A percentile compares a stretch with the other conserved stretches of the same genome.
Evolutionary conservation across 2,888 invertebrate species (phyloP).

Genomic region (Leuctra nigra): DNA sequence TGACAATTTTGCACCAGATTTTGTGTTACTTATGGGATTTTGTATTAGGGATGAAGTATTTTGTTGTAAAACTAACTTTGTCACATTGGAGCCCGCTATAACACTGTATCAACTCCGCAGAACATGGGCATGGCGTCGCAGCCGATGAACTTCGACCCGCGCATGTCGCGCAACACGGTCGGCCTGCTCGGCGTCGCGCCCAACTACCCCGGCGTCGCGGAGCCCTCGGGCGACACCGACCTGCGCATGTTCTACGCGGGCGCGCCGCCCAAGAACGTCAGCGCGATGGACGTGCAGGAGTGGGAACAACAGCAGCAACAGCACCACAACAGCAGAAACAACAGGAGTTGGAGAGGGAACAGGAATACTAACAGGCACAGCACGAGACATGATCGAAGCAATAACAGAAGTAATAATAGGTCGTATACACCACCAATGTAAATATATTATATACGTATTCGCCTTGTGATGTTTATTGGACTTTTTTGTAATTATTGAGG

Average conservation of each 20-base stretch:
- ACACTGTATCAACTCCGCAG: too few species aligned
- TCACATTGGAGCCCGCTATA: too few species aligned
- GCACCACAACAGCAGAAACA: neutral
- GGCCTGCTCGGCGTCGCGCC: neutral
- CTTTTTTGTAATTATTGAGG: neutral
- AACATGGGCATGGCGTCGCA: neutral
- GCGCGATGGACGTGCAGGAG: neutral
- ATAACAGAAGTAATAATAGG: neutral
- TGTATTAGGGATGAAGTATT: too few species aligned
- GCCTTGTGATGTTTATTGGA: too few species aligned
- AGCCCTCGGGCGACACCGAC: constrained; percentile 19
- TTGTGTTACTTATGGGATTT: too few species aligned
- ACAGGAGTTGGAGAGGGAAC: neutral
- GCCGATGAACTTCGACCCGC: neutral
- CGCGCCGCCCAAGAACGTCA: neutral
- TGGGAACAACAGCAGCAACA: constrained; percentile 2
- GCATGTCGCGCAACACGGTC: neutral
- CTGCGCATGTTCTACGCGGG: constrained; percentile 19
- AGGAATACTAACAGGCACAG: neutral
- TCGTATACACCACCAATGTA: constrained; percentile 10
- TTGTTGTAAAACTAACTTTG: too few species aligned
- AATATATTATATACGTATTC: too few species aligned
- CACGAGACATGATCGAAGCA: neutral
- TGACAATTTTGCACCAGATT: too few species aligned
- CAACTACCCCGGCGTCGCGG: constrained; percentile 11